Evolutionary conservation across 1,140 invertebrate genomes (phyloP).

Genomic region (Oscheius sp.): DNA sequence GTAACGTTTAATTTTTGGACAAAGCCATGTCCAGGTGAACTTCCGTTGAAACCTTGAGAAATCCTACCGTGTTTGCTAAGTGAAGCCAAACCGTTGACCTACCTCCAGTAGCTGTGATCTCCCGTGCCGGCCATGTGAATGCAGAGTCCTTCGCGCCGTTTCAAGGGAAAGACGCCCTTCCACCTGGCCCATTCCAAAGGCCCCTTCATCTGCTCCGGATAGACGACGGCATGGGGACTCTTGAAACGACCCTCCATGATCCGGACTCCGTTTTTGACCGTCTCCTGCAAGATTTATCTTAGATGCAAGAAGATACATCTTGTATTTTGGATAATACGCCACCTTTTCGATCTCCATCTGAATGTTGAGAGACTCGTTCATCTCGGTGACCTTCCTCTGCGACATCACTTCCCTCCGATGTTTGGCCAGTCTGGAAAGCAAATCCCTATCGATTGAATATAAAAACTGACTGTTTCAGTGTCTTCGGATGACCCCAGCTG

Average conservation of each 20-base stretch:
- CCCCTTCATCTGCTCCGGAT: slow-evolving; percentile 81
- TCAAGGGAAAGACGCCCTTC: slow-evolving; percentile 35
- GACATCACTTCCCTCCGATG: background rate
- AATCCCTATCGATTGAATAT: slow-evolving; percentile 70
- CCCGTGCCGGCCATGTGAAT: slow-evolving; percentile 94
- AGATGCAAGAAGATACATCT: background rate
- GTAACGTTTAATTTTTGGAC: no score
- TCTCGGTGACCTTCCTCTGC: background rate
- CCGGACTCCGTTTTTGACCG: slow-evolving; percentile 73
- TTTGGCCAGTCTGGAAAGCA: slow-evolving; percentile 12
- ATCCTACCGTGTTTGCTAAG: no score
- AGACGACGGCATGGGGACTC: slow-evolving; percentile 77
- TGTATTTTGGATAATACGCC: background rate
- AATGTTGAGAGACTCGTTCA: background rate
- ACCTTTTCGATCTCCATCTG: background rate
- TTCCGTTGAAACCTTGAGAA: no score
- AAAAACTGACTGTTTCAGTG: slow-evolving; percentile 74
- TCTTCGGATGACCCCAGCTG: slow-evolving; percentile 91
- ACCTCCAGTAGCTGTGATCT: slow-evolving; percentile 74
- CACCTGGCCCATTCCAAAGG: slow-evolving; percentile 77
- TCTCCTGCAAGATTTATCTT: slow-evolving; percentile 68
- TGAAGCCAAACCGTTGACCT: background rate
- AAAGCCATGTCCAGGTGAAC: no score
- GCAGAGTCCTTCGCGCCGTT: slow-evolving; percentile 64
- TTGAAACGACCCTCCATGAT: slow-evolving; percentile 82